Evolutionary conservation across 2,888 invertebrate species (phyloP), one percentile per base, ranked within the genome.

Genomic region (Xestia sexstrigata): DNA sequence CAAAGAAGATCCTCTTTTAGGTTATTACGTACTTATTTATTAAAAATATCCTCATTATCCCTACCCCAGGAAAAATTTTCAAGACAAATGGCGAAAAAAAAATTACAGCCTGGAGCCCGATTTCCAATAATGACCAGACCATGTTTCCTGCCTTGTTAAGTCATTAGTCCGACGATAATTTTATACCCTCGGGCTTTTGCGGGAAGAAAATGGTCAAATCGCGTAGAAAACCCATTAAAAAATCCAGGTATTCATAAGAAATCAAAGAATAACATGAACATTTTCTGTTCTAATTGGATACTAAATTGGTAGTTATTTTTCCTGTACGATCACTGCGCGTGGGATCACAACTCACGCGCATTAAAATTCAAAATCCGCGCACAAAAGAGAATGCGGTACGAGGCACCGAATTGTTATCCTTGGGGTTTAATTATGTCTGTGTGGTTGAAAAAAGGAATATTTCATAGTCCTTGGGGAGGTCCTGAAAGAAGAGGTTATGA

Each of bases 381-480:
- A 89, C 91, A 86, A 94, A 94, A 92, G 92, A 91, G 94, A 94
- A 94, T 95, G 88, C 85, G 52, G 87, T 90, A 92, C 91, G 88
- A 91, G 85, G 89, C 89, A 86, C 91, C 91, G 90, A 92, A 92
- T 90, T 89, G 89, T 90, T 89, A 92, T 95, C 95, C 95, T 91
- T 91, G 83, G 95, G 95, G 95, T 90, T 93, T 95, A 95, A 95
- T 95, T 95, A 95, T 94, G 90, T 91, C 94, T 93, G 93, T 93
- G 92, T 92, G 87, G 88, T 91, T 88, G 88, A 90, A 92, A 93
- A 93, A 92, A 89, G 78, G 92, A 93, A 94, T 94, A 90, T 93
- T 94, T 92, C 89, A 94, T 92, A 90, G 86, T 90, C 91, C 73
- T 68, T 62, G 42, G 90, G 83, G 88, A 89, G 58, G 20, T 78